Percentiles rank a stretch among this genome's conserved stretches.
Conservation (phyloP, 1,140 invertebrate genomes). For the Brachionus plicatilis region DNA sequence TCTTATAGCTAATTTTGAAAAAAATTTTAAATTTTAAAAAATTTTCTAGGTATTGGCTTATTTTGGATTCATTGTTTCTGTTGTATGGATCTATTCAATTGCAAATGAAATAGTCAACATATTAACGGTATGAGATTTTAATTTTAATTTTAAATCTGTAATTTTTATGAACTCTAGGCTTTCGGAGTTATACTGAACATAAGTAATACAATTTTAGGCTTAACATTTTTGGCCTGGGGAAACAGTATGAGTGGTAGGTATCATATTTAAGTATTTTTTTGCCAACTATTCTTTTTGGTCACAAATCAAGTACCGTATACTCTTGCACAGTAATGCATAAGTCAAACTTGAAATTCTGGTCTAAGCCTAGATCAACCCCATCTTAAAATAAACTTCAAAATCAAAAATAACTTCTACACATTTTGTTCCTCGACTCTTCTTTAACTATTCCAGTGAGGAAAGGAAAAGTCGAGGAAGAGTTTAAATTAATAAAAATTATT, state of each 20-base stretch:
- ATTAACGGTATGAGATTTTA: slow-evolving; percentile 53
- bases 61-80: slow-evolving; percentile 63
- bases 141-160: no score
- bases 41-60: slow-evolving; percentile 60
- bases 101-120: slow-evolving; percentile 66
- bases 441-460: no score
- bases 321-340: no score
- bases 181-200: slow-evolving; percentile 63
- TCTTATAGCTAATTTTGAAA: neutral
- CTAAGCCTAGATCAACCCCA: no score
- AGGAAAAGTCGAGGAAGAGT: no score
- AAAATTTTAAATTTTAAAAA: neutral
- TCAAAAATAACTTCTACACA: no score
- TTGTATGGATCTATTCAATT: slow-evolving; percentile 65
- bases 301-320: no score
- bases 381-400: no score
- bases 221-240: slow-evolving; percentile 68
- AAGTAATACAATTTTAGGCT: slow-evolving; percentile 64
- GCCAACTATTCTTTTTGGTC: no score
- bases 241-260: slow-evolving; percentile 65
- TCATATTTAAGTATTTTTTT: neutral
- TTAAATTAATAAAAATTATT: no score
- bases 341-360: no score
- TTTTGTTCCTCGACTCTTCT: no score
- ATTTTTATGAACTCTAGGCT: slow-evolving; percentile 46